A percentile compares a stretch with the other conserved stretches of the same genome.
These are phyloP conservation scores for Reticulitermes lucifugus DNA, from an alignment of 2,888 invertebrate species.

Conservation along the genomic window DNA sequence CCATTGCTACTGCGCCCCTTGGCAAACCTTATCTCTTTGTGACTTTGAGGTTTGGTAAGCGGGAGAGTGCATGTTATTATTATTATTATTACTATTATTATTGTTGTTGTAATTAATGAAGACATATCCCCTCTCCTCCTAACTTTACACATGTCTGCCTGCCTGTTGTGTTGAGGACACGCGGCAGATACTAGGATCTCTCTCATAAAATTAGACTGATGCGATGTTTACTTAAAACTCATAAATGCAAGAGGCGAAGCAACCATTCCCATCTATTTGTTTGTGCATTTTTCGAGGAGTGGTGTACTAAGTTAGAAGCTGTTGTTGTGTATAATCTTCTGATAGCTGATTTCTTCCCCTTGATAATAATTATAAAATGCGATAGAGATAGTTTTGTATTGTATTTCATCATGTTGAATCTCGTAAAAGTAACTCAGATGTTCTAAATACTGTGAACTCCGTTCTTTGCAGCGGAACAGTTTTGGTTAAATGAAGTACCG, in stretches of 20 bases:
- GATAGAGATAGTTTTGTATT: constrained; percentile 43
- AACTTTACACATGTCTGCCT: background rate
- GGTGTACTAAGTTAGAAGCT: constrained; percentile 52
- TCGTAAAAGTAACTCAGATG: constrained; percentile 26
- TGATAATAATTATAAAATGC: constrained; percentile 49
- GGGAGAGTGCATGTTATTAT: constrained; percentile 30
- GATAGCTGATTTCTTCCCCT: constrained; percentile 54
- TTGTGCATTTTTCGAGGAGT: constrained; percentile 54
- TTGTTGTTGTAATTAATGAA: constrained; percentile 52
- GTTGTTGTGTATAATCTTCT: constrained; percentile 54
- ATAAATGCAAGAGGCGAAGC: constrained; percentile 38
- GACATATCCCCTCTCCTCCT: constrained; percentile 50
- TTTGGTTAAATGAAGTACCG: constrained; percentile 17
- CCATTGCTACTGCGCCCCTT: constrained; percentile 27
- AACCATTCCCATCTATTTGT: constrained; percentile 54
- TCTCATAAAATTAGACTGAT: constrained; percentile 41
- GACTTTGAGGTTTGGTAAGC: constrained; percentile 23
- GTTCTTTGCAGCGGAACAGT: constrained; percentile 9
- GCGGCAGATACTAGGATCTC: background rate
- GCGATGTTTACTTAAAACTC: constrained; percentile 50
- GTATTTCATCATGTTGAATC: constrained; percentile 43
- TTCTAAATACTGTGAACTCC: constrained; percentile 44
- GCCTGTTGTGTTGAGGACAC: constrained; percentile 22
- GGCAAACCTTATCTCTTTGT: background rate
- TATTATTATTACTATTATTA: constrained; percentile 29